Evolutionary conservation across 2,113 vertebrate species (phyloP).

Genomic region (Polypterus bichir): DNA sequence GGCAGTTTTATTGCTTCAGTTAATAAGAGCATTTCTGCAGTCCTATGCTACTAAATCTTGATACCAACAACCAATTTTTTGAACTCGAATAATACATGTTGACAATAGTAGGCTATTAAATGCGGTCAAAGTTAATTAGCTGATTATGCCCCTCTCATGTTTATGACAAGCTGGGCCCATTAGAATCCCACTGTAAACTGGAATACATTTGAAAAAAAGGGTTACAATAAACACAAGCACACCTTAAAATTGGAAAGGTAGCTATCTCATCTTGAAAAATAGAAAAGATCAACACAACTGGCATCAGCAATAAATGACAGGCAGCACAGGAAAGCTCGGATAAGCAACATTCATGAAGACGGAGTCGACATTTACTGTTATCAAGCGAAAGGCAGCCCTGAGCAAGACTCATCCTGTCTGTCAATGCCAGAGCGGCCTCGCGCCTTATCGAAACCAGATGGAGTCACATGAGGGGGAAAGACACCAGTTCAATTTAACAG

Average conservation of each 20-base stretch:
- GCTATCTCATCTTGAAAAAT: neutral
- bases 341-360: constrained; percentile 62
- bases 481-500: neutral
- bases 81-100: no score
- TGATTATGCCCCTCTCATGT: no score
- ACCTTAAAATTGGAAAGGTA: neutral
- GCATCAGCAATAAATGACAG: constrained; percentile 33
- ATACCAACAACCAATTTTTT: no score
- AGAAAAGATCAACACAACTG: constrained; percentile 31
- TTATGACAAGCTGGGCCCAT: no score
- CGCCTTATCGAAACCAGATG: constrained; percentile 48
- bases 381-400: constrained; percentile 50
- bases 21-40: no score
- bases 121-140: no score
- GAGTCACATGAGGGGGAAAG: constrained; percentile 19
- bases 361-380: constrained; percentile 61
- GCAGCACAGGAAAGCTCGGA: constrained; percentile 41
- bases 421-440: constrained; percentile 52
- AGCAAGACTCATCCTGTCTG: constrained; percentile 53
- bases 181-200: no score
- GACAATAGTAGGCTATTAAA: no score
- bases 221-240: no score
- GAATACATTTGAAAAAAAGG: no score
- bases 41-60: no score
- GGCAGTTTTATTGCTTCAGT: no score